Conservation (phyloP, 2,888 invertebrate genomes). For the Ectropis crepuscularia region DNA sequence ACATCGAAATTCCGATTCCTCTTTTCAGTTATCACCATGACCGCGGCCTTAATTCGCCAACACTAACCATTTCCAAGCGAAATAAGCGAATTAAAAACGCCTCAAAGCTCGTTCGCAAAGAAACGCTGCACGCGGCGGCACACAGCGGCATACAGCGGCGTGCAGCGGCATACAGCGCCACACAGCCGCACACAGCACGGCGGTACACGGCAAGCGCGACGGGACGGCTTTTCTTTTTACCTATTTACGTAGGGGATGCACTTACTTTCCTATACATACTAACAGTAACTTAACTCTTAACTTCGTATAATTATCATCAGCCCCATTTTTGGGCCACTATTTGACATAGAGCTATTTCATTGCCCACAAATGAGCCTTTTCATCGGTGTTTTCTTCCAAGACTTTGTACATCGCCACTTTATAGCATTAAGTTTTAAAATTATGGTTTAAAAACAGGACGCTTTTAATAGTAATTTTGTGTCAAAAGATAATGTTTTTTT, state of each 20-base stretch:
- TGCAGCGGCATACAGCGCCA: no score
- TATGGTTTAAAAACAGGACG: no score
- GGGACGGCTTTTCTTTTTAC: slow-evolving; percentile 67
- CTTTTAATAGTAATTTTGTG: no score
- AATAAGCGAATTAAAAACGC: slow-evolving; percentile 81
- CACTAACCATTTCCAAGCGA: slow-evolving; percentile 73
- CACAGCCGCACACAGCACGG: slow-evolving; percentile 49
- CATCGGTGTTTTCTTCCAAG: no score
- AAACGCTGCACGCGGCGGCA: slow-evolving; percentile 66
- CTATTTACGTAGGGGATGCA: slow-evolving; percentile 58
- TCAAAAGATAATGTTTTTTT: no score
- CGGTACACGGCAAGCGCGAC: slow-evolving; percentile 38
- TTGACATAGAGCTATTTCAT: no score
- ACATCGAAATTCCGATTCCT: slow-evolving; percentile 19
- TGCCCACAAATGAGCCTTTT: no score
- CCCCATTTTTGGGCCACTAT: no score
- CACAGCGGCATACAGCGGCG: slow-evolving; percentile 15
- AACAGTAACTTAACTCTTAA: slow-evolving; percentile 13
- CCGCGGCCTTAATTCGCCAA: slow-evolving; percentile 62
- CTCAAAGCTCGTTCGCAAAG: slow-evolving; percentile 78
- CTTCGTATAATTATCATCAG: background rate
- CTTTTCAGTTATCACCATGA: slow-evolving; percentile 24
- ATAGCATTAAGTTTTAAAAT: no score
- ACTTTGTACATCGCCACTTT: no score
- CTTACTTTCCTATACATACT: slow-evolving; percentile 48